Evolutionary conservation across 2,113 vertebrate genomes (phyloP).

Genomic region (Pseudorasbora parva): DNA sequence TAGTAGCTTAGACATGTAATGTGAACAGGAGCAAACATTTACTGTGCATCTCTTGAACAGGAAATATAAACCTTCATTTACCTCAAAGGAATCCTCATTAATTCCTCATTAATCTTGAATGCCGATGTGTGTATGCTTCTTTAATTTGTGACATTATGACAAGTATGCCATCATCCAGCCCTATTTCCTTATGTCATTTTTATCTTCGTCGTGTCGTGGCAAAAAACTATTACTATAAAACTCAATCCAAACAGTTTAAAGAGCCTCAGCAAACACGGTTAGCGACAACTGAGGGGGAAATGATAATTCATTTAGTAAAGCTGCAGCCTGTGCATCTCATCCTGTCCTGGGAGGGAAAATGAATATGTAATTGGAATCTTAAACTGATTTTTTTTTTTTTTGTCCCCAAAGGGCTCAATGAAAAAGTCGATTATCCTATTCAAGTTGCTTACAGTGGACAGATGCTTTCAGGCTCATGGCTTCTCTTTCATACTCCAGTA

Average conservation of each 20-base stretch:
- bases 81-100: not conserved
- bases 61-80: not conserved
- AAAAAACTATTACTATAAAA: constrained; percentile 30
- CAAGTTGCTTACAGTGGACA: constrained; percentile 10
- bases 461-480: not conserved
- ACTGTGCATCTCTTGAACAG: not conserved
- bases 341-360: constrained; percentile 16
- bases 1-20: not conserved
- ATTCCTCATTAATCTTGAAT: not conserved
- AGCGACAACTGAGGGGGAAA: constrained; percentile 11
- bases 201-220: constrained; percentile 6
- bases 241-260: constrained; percentile 37
- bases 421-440: constrained; percentile 43
- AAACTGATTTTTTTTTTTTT: constrained; percentile 18
- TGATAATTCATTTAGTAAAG: constrained; percentile 36
- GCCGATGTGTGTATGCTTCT: not conserved
- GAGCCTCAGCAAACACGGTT: constrained; percentile 21
- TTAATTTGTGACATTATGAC: not conserved
- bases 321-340: not conserved
- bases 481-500: constrained; percentile 2
- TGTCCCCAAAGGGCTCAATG: constrained; percentile 18
- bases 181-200: not conserved
- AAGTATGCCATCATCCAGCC: not conserved
- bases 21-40: not conserved
- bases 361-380: constrained; percentile 49